Base-by-base conservation (phyloP, 2,113 vertebrate species). In the Istiophorus platypterus region DNA sequence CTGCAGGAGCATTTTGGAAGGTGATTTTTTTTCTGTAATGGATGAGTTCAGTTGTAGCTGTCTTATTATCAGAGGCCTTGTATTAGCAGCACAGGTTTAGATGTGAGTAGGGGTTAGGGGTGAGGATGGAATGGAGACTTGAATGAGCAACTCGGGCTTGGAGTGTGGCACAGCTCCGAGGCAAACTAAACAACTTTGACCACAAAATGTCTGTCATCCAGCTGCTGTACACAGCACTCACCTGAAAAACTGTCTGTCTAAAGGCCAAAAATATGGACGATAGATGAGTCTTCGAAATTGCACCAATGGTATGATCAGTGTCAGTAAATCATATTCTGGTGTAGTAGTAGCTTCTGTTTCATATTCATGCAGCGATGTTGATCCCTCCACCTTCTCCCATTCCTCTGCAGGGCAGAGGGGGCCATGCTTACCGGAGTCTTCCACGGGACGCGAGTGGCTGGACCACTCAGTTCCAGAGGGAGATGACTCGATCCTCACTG, bases 391-490 rank as follows among this genome's bases (percentile, higher is more conserved):
- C 27, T 72, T 20, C 13, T 79, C 20, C 24, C 37, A 0, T 76
- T 71, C 17, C 20, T 49, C 56, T 76, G 7, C 81, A 96, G 95
- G 93, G 86, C 24, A 87, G 91, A 67, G 92, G 88, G 67, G 76
- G 85, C 14, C 96, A 98, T 78, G 95, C 96, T 88, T 99, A 98
- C 88, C 95, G 96, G 78, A 99, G 98, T 93, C 96, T 99, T 67
- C 98, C 98, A 56, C 95, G 97, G 71, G 96, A 99, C 72, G 93
- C 96, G 29, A 95, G 94, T 92, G 95, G 94, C 93, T 98, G 97
- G 97, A 90, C 97, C 89, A 95, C 95, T 85, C 97, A 97, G 93
- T 99, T 99, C 95, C 97, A 98, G 93, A 97, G 98, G 92, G 97
- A 99, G 91, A 96, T 95, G 78, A 96, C 96, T 69, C 96, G 97